A percentile compares a stretch with the other conserved stretches of the same genome.
These are phyloP conservation scores for Myotis lucifugus DNA, from an alignment of 2,113 vertebrate genomes.

Conservation along the genomic window DNA sequence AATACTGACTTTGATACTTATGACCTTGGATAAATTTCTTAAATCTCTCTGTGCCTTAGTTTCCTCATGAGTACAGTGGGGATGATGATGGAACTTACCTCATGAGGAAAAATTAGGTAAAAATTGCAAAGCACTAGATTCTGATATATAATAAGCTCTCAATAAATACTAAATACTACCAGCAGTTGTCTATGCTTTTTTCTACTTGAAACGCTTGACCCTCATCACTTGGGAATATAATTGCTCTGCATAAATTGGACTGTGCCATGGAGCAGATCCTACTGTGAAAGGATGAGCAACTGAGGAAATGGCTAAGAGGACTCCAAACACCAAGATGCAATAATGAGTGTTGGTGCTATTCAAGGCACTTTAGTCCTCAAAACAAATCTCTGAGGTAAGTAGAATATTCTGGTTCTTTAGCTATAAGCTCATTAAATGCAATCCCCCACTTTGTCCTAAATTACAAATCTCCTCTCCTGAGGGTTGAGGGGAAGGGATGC, in stretches of 20 bases:
- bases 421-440: not conserved
- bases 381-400: not conserved
- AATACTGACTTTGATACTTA: not conserved
- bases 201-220: not conserved
- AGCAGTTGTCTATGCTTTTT: not conserved
- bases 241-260: not conserved
- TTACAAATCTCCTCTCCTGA: not conserved
- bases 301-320: not conserved
- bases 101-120: not conserved
- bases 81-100: not conserved
- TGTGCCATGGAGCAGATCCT: not conserved
- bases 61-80: not conserved
- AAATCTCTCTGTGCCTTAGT: not conserved
- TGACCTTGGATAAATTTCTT: not conserved
- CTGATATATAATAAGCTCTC: conserved; percentile 13
- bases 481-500: not conserved
- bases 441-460: not conserved
- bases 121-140: not conserved
- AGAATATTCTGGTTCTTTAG: not conserved
- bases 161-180: not conserved
- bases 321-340: not conserved
- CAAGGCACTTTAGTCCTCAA: not conserved
- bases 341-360: not conserved
- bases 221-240: not conserved
- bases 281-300: not conserved